Percentiles rank a stretch among this genome's conserved stretches.
phyloP scores from a whole-genome alignment of 2,888 invertebrate species.

The Taphrorychus bicolor region DNA sequence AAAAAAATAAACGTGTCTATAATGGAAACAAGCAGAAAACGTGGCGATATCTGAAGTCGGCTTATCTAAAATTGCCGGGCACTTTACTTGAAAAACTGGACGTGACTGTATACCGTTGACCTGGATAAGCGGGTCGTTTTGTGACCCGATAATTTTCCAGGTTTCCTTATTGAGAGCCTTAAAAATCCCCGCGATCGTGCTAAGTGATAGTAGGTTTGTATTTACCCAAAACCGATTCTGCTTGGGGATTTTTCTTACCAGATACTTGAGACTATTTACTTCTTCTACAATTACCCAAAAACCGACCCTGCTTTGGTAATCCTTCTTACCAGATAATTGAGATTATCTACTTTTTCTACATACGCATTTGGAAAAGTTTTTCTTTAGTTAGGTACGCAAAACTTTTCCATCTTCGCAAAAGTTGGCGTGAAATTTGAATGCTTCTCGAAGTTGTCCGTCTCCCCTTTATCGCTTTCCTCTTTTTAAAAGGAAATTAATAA shows the following conservation, averaged over 20 bases:
- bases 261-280: too few relatives aligned
- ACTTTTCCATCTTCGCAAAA: neutral
- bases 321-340: neutral
- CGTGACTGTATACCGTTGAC: constrained; percentile 47
- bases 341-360: too few relatives aligned
- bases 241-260: neutral
- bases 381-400: neutral
- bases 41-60: constrained; percentile 7
- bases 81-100: constrained; percentile 42
- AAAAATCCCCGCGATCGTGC: constrained; percentile 46
- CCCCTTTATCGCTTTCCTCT: constrained; percentile 14
- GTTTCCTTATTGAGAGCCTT: constrained; percentile 36
- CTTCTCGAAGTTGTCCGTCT: constrained; percentile 10
- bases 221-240: constrained; percentile 24
- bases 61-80: constrained; percentile 8
- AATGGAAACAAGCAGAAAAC: neutral
- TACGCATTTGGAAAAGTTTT: neutral
- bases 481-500: constrained; percentile 34
- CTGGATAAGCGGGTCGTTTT: constrained; percentile 45
- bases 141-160: constrained; percentile 5
- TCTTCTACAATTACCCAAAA: constrained; percentile 42
- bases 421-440: constrained; percentile 6
- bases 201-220: constrained; percentile 45
- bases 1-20: neutral
- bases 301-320: neutral